Evolutionary conservation across 2,113 vertebrate genomes (phyloP).

Genomic region (Spheniscus mendiculus): DNA sequence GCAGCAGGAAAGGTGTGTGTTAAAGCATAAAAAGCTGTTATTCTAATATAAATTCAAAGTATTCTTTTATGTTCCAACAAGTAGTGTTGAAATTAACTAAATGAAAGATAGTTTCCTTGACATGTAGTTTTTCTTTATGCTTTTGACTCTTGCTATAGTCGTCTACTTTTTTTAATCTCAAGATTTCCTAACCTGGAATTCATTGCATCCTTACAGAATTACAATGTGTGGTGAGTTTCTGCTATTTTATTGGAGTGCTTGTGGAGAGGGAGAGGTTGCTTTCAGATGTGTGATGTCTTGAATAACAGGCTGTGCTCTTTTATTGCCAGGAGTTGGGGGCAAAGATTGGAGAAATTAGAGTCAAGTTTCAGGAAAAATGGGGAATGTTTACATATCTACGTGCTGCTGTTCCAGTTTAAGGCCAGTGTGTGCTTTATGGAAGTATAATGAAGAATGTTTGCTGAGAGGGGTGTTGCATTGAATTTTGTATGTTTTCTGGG

Average conservation of each 20-base stretch:
- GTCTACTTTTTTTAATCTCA: neutral
- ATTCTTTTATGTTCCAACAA: neutral
- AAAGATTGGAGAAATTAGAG: neutral
- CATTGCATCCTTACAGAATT: neutral
- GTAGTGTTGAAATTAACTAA: neutral
- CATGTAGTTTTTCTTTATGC: neutral
- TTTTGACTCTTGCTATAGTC: neutral
- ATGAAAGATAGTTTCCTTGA: neutral
- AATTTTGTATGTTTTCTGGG: neutral
- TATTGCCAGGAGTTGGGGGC: neutral
- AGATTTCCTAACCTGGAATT: neutral
- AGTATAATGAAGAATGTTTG: neutral
- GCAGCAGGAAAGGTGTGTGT: conserved; percentile 85
- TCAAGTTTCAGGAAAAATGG: neutral
- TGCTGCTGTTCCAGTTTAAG: neutral
- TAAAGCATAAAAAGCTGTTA: neutral
- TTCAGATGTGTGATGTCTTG: neutral
- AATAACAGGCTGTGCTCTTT: neutral
- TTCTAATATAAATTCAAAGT: neutral
- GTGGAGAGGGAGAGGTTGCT: neutral
- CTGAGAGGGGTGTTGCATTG: neutral
- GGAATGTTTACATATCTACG: neutral
- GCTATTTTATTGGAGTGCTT: neutral
- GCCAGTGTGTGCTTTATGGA: neutral
- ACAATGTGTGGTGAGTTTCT: neutral